These are phyloP conservation scores for Metallyticus violacea DNA, from an alignment of 2,888 invertebrate genomes.

Conservation along the genomic window DNA sequence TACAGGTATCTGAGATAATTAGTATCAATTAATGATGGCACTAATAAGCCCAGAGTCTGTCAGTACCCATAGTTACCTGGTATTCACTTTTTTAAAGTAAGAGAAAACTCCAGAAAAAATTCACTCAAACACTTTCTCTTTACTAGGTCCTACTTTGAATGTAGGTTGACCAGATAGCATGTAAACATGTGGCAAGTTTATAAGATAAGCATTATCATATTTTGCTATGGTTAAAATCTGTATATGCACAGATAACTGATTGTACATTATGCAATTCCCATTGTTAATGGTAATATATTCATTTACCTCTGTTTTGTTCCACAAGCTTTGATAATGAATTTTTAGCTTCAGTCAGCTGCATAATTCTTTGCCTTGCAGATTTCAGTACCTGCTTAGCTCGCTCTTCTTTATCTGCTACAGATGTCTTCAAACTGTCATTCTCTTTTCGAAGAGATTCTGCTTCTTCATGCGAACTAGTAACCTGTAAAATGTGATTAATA, in stretches of 20 bases:
- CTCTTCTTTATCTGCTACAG: slow-evolving; percentile 61
- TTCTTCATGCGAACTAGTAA: slow-evolving; percentile 48
- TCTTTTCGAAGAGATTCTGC: slow-evolving; percentile 65
- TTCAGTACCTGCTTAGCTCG: slow-evolving; percentile 65
- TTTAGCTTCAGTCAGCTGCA: slow-evolving; percentile 68
- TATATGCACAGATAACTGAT: slow-evolving; percentile 45
- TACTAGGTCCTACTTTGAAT: no score
- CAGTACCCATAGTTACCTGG: no score
- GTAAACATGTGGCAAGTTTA: no score
- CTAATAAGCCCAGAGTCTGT: no score
- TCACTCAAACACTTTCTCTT: no score
- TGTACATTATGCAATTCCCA: not conserved
- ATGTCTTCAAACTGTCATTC: slow-evolving; percentile 57
- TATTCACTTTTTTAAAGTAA: no score
- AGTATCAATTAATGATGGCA: no score
- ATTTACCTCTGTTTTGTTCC: not conserved
- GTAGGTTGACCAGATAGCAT: no score
- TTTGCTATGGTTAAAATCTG: slow-evolving; percentile 62
- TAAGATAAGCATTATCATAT: no score
- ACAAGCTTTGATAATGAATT: slow-evolving; percentile 43
- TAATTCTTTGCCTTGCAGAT: slow-evolving; percentile 71
- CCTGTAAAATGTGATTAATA: slow-evolving; percentile 10
- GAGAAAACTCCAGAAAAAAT: no score
- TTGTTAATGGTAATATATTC: not conserved
- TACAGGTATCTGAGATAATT: no score